Conservation (phyloP, 2,797 vertebrate genomes). For the Sparus aurata region DNA sequence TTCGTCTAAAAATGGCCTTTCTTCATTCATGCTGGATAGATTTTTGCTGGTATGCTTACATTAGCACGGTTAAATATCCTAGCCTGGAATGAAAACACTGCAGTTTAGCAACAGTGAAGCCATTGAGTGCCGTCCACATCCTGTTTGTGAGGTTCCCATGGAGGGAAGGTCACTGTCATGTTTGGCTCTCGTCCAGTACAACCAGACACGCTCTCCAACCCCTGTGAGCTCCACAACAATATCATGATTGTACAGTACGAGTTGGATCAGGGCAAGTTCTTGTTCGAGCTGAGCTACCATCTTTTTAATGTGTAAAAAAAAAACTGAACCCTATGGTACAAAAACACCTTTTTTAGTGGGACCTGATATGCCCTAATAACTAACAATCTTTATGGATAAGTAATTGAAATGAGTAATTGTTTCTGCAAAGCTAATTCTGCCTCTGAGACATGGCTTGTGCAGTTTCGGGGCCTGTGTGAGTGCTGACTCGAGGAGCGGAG, state of each 20-base stretch:
- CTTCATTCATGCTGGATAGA: background rate
- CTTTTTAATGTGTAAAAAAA: background rate
- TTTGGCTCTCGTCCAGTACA: conserved; percentile 74
- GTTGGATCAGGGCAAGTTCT: conserved; percentile 14
- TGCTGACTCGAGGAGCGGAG: background rate
- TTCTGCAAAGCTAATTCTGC: conserved; percentile 24
- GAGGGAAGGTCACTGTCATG: conserved; percentile 72
- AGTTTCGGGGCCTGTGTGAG: conserved; percentile 2
- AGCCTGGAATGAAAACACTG: conserved; percentile 48
- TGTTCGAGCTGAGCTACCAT: conserved; percentile 6
- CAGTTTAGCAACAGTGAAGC: conserved; percentile 52
- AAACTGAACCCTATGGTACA: background rate
- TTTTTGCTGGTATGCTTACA: conserved; percentile 12
- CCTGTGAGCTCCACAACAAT: conserved; percentile 37
- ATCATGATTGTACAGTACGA: conserved; percentile 27
- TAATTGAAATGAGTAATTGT: conserved; percentile 1
- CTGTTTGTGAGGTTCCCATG: conserved; percentile 75
- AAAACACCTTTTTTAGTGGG: background rate
- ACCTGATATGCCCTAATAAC: background rate
- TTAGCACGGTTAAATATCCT: conserved; percentile 12
- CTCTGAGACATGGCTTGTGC: background rate
- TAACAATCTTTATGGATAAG: background rate
- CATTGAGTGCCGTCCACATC: conserved; percentile 66
- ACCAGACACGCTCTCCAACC: conserved; percentile 44
- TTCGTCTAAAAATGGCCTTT: background rate